These are phyloP conservation scores for Pegea sp. DNA, from an alignment of 23 tunicate genomes.

Conservation along the genomic window DNA sequence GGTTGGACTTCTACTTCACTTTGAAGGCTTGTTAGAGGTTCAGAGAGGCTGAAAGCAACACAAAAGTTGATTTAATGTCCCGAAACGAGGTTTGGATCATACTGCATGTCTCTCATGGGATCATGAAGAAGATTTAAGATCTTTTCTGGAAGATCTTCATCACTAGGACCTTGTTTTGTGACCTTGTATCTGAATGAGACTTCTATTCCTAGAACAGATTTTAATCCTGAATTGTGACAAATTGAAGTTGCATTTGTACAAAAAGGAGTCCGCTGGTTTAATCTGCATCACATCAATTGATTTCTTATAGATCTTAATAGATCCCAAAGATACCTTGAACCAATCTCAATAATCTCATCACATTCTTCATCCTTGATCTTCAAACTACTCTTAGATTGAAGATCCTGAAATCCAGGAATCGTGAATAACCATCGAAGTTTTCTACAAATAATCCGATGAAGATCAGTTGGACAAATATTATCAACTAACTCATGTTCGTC, in stretches of 20 bases:
- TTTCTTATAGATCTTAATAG: too few species aligned
- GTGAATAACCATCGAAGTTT: neutral
- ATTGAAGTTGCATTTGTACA: constrained; percentile 53
- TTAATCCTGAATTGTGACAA: constrained; percentile 18
- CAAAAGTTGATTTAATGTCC: too few species aligned
- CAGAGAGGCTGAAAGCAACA: neutral
- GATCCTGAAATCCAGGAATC: neutral
- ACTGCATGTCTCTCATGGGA: constrained; percentile 38
- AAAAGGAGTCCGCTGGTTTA: constrained; percentile 39
- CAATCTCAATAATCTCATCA: constrained; percentile 24
- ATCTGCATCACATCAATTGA: constrained; percentile 3
- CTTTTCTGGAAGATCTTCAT: neutral
- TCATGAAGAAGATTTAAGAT: constrained; percentile 32
- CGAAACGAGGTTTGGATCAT: neutral
- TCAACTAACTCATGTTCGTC: too few species aligned
- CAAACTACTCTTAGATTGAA: neutral
- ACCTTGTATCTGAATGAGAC: constrained; percentile 23
- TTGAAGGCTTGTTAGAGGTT: neutral
- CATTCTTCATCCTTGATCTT: neutral
- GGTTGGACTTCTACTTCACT: neutral
- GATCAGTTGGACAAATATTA: neutral
- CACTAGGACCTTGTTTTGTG: neutral
- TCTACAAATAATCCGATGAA: neutral
- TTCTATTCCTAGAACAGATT: constrained; percentile 20
- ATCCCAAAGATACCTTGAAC: constrained; percentile 15